phyloP scores from a whole-genome alignment of 2,888 invertebrate species.

The Parnassius orleans region DNA sequence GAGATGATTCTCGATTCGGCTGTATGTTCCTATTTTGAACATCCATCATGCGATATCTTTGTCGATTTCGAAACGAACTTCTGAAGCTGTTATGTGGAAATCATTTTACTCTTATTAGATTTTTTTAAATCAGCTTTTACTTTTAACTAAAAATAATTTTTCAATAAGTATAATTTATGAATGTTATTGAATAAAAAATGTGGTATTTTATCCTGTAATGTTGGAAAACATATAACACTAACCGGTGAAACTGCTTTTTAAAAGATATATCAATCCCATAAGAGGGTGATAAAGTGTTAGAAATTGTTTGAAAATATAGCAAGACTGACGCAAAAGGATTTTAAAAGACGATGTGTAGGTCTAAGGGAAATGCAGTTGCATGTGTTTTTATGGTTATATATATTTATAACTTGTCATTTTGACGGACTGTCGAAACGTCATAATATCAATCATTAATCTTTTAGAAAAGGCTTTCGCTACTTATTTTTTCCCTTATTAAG shows the following conservation, averaged over 20 bases:
- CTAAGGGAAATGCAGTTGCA: background rate
- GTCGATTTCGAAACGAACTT: no score
- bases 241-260: conserved; percentile 1
- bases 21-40: no score
- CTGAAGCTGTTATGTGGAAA: no score
- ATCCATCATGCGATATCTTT: no score
- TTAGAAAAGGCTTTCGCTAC: background rate
- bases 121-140: no score
- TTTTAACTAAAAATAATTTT: no score
- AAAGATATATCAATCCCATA: conserved; percentile 17
- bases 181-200: background rate
- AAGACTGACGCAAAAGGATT: conserved; percentile 5
- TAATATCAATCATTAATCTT: background rate
- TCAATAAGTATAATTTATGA: background rate
- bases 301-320: conserved; percentile 6
- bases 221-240: background rate
- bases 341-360: background rate
- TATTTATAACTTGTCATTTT: conserved; percentile 4
- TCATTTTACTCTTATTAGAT: no score
- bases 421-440: background rate
- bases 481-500: no score
- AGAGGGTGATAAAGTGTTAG: conserved; percentile 6
- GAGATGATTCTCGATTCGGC: no score
- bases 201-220: conserved; percentile 5
- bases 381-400: conserved; percentile 9